Evolutionary conservation across 2,113 vertebrate species (phyloP), one percentile per base, ranked within the genome.

Genomic region (Telmatochromis sp.): DNA sequence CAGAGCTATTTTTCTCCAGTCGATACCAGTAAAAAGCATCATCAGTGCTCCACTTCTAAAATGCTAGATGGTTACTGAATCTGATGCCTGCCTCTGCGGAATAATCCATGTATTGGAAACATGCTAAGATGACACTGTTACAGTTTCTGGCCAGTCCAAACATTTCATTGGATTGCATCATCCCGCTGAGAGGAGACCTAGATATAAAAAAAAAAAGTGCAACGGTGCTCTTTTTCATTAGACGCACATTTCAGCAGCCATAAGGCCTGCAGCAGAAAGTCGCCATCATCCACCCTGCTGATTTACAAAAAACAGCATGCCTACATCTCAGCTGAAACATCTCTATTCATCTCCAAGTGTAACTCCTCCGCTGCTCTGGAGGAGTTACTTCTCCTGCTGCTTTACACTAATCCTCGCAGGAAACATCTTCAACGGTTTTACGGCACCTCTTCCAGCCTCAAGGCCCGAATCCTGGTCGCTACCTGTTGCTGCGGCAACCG

Each of bases 341-440:
- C 60, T 87, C 49, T 35, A 68, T 88, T 73, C 6, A 11, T 53
- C 91, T 58, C 35, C 3, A 6, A 37, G 68, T 4, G 3, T 45
- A 73, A 73, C 68, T 47, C 73, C 73, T 31, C 45, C 2, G 26
- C 95, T 86, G 89, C 82, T 93, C 96, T 95, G 90, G 90, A 80
- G 82, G 94, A 96, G 95, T 96, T 96, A 96, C 96, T 94, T 97
- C 96, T 96, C 96, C 81, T 90, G 11, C 95, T 96, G 94, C 95
- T 96, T 94, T 94, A 94, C 88, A 21, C 65, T 55, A 70, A 85
- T 49, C 53, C 78, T 55, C 1, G 45, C 94, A 94, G 93, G 94
- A 95, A 94, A 84, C 92, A 80, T 84, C 82, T 55, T 68, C 35
- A 81, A 85, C 70, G 14, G 87, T 63, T 95, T 95, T 91, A 93